These are phyloP conservation scores for Epirrhoe alternata DNA, from an alignment of 2,888 invertebrate genomes.

Conservation along the genomic window DNA sequence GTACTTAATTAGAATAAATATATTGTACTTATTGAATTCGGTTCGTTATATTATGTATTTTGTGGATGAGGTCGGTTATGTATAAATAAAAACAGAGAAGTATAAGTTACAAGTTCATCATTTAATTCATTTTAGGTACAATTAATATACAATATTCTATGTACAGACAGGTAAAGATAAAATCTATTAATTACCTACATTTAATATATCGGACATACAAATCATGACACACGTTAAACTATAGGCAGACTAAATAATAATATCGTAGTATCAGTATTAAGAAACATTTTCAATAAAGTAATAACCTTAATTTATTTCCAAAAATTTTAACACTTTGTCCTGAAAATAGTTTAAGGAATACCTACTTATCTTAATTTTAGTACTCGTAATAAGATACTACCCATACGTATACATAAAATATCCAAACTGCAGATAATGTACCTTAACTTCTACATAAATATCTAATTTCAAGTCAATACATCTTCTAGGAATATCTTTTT, in stretches of 20 bases:
- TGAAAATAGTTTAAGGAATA: conserved; percentile 25
- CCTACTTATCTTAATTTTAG: conserved; percentile 21
- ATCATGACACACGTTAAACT: conserved; percentile 61
- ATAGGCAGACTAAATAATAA: conserved; percentile 43
- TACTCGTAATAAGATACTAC: conserved; percentile 34
- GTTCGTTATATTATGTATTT: not conserved
- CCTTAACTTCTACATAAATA: conserved; percentile 39
- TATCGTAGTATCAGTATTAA: conserved; percentile 34
- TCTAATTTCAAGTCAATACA: conserved; percentile 40
- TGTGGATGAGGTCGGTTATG: not conserved
- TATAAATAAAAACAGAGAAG: conserved; percentile 23
- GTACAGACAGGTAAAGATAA: conserved; percentile 64
- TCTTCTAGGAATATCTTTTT: conserved; percentile 34
- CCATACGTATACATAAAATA: conserved; percentile 29
- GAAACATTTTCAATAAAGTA: conserved; percentile 29
- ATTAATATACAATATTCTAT: conserved; percentile 72
- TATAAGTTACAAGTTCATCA: conserved; percentile 57
- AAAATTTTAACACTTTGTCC: conserved; percentile 17
- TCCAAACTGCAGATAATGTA: conserved; percentile 33
- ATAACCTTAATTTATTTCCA: conserved; percentile 21
- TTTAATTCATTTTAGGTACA: conserved; percentile 76
- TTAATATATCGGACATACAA: conserved; percentile 45
- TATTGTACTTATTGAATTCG: too few relatives aligned
- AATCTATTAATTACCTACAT: conserved; percentile 42
- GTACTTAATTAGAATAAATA: too few relatives aligned